Conservation (phyloP, 2,113 vertebrate genomes). For the Zosterops hypoxanthus region DNA sequence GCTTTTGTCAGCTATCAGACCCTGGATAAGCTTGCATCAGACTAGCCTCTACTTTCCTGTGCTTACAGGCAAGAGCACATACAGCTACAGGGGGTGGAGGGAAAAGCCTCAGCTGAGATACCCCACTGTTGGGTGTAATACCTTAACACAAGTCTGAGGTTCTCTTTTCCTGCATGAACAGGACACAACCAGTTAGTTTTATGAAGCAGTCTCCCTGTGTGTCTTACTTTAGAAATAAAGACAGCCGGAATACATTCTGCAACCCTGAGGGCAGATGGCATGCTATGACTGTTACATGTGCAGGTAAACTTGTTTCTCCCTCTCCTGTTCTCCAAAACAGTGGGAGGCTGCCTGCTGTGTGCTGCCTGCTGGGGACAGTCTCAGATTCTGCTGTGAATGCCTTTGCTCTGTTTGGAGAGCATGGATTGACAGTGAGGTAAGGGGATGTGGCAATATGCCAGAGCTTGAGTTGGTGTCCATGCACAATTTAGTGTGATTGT, state of each 20-base stretch:
- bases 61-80: too few species aligned
- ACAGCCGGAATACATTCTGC: neutral
- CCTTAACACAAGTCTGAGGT: neutral
- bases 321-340: neutral
- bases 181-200: neutral
- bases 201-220: accelerated
- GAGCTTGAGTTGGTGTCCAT: neutral
- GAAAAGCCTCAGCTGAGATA: neutral
- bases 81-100: too few species aligned
- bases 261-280: neutral
- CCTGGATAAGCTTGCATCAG: neutral
- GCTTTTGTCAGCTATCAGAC: too few species aligned
- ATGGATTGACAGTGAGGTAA: accelerated
- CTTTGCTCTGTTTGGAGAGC: neutral
- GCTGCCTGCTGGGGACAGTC: neutral
- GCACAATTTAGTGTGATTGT: neutral
- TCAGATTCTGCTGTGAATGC: neutral
- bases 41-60: neutral
- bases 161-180: neutral
- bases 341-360: neutral
- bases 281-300: accelerated
- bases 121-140: neutral
- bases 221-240: neutral
- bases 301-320: neutral
- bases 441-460: neutral